phyloP scores from a whole-genome alignment of 2,797 vertebrate species.

The Xyrichtys novacula region DNA sequence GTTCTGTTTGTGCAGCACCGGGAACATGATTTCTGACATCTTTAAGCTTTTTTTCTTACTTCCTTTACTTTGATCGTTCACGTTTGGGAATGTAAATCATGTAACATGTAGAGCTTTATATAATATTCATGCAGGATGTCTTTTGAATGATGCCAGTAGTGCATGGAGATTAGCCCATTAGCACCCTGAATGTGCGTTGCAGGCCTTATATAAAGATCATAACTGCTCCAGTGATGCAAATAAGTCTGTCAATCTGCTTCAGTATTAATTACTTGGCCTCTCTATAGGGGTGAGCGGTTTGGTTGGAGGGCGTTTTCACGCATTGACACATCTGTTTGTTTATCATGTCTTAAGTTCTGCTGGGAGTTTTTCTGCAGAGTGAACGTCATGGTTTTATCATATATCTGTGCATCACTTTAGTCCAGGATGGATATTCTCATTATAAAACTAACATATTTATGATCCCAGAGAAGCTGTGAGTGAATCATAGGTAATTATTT shows the following conservation, averaged over 20 bases:
- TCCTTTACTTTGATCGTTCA: constrained; percentile 28
- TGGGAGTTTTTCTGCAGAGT: too few relatives aligned
- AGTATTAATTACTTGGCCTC: background rate
- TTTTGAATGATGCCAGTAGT: constrained; percentile 9
- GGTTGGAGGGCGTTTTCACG: background rate
- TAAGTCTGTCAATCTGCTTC: constrained; percentile 7
- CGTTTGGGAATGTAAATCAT: constrained; percentile 11
- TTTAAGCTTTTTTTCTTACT: background rate
- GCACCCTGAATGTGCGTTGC: background rate
- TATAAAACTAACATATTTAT: too few relatives aligned
- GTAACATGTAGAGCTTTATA: constrained; percentile 14
- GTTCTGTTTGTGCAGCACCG: constrained; percentile 23
- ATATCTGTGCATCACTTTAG: too few relatives aligned
- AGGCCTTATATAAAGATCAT: constrained; percentile 3
- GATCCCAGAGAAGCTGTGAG: too few relatives aligned
- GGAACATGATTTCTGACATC: constrained; percentile 10
- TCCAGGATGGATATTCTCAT: too few relatives aligned
- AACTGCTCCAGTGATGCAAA: constrained; percentile 4
- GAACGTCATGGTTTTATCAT: too few relatives aligned
- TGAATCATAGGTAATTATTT: too few relatives aligned
- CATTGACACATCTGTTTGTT: constrained; percentile 1
- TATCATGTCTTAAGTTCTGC: background rate
- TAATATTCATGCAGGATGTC: constrained; percentile 19
- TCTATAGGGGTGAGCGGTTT: background rate
- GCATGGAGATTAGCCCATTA: constrained; percentile 17